Evolutionary conservation across 2,888 invertebrate genomes (phyloP).

Genomic region (Euzophera pinguis): DNA sequence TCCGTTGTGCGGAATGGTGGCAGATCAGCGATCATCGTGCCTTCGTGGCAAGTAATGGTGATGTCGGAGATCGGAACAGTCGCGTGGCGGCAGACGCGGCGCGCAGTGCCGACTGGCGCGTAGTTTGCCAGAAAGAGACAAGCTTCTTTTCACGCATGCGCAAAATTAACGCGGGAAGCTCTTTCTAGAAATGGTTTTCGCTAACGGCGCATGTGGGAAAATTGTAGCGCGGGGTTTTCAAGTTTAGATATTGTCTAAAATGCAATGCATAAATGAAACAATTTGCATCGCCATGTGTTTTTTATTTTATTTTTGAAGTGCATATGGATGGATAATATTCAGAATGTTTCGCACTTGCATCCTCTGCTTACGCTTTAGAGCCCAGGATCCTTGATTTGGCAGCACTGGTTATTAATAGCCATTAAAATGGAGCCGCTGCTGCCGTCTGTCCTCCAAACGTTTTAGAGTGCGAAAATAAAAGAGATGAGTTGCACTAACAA

Average conservation of each 20-base stretch:
- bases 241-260: not conserved
- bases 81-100: slow-evolving; percentile 49
- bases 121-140: slow-evolving; percentile 58
- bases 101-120: slow-evolving; percentile 67
- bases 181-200: slow-evolving; percentile 63
- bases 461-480: too few relatives aligned
- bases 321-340: too few relatives aligned
- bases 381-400: too few relatives aligned
- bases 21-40: slow-evolving; percentile 66
- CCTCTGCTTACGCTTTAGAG: too few relatives aligned
- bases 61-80: slow-evolving; percentile 33
- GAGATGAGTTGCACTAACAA: too few relatives aligned
- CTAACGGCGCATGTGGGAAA: slow-evolving; percentile 33
- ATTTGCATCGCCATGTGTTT: too few relatives aligned
- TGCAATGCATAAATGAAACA: too few relatives aligned
- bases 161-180: slow-evolving; percentile 62
- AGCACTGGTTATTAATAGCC: too few relatives aligned
- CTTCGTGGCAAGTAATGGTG: slow-evolving; percentile 48
- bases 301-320: too few relatives aligned
- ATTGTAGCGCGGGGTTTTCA: slow-evolving; percentile 14
- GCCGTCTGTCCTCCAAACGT: too few relatives aligned
- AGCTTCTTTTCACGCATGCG: slow-evolving; percentile 60
- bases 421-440: too few relatives aligned
- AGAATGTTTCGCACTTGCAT: too few relatives aligned
- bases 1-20: slow-evolving; percentile 46